Evolutionary conservation across 2,113 vertebrate genomes (phyloP).

Genomic region (Microcebus lehilahytsara): DNA sequence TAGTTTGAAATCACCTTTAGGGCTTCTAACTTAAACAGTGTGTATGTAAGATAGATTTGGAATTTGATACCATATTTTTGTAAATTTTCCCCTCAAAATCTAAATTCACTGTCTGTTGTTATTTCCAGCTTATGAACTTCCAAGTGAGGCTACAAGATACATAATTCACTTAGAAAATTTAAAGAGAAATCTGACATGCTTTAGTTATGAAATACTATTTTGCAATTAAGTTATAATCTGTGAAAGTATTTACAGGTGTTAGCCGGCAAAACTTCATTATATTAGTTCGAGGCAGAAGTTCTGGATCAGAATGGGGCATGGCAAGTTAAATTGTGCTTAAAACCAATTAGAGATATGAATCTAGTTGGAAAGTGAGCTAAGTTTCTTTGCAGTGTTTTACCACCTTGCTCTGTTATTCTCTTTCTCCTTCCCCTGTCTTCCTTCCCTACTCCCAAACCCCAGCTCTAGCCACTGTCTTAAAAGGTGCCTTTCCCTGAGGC

Average conservation of each 20-base stretch:
- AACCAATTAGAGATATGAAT: neutral
- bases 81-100: neutral
- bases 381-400: neutral
- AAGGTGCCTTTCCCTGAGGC: neutral
- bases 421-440: neutral
- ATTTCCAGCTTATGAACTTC: neutral
- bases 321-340: slow-evolving; percentile 19
- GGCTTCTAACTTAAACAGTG: neutral
- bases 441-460: too few relatives aligned
- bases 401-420: neutral
- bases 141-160: neutral
- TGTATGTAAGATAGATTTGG: neutral
- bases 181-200: slow-evolving; percentile 13
- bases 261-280: neutral
- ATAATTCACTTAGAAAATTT: neutral
- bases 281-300: neutral
- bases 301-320: neutral
- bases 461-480: neutral
- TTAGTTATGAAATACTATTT: neutral
- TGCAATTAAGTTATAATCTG: slow-evolving; percentile 13
- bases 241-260: slow-evolving; percentile 40
- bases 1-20: neutral
- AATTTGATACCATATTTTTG: neutral
- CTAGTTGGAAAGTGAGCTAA: slow-evolving; percentile 8
- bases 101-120: neutral